Evolutionary conservation across 2,113 vertebrate species (phyloP).

Genomic region (Mustelus asterias): DNA sequence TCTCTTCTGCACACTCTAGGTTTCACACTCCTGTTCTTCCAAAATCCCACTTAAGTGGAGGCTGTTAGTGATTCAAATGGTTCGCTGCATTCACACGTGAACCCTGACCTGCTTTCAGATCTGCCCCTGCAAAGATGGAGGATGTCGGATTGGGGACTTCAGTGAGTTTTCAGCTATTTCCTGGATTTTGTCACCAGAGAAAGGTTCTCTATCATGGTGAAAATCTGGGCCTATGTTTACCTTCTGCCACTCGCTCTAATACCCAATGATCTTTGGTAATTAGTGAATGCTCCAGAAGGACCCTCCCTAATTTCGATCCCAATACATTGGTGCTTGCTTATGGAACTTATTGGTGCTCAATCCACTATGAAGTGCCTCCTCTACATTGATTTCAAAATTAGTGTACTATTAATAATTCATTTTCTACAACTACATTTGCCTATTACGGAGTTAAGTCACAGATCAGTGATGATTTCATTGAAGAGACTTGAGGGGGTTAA

Average conservation of each 20-base stretch:
- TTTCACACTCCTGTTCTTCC: no score
- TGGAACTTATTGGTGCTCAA: background rate
- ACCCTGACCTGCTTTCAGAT: no score
- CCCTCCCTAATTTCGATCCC: background rate
- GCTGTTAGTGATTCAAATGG: no score
- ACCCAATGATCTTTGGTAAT: background rate
- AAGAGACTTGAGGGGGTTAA: background rate
- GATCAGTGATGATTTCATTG: background rate
- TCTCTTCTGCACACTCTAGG: no score
- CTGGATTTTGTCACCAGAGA: no score
- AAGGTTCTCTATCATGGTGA: no score
- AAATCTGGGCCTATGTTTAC: no score
- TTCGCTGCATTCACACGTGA: no score
- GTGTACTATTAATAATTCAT: background rate
- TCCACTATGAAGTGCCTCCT: background rate
- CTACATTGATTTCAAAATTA: background rate
- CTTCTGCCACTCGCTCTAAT: background rate
- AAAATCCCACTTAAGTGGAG: no score
- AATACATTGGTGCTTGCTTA: background rate
- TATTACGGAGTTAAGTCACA: background rate
- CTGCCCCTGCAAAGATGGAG: no score
- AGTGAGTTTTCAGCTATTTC: no score
- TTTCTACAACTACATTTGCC: background rate
- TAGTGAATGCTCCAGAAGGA: background rate
- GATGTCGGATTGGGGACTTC: no score